phyloP scores from a whole-genome alignment of 2,797 vertebrate genomes.

The Melanogrammus aeglefinus region DNA sequence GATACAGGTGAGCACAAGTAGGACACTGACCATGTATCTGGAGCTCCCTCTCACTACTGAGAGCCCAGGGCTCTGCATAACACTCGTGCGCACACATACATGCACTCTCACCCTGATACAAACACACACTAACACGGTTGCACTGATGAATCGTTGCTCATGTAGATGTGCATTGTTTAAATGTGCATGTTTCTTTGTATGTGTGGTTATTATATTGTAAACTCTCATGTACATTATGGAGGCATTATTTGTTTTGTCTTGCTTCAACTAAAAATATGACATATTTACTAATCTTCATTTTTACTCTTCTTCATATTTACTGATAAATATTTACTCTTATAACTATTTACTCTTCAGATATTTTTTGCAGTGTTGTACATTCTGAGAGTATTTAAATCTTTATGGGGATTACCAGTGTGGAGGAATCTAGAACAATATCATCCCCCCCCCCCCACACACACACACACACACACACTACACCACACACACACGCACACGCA shows the following conservation, averaged over 20 bases:
- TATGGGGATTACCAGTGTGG: slow-evolving; percentile 68
- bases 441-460: slow-evolving; percentile 44
- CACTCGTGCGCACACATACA: slow-evolving; percentile 9
- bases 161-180: background rate
- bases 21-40: slow-evolving; percentile 41
- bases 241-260: slow-evolving; percentile 4
- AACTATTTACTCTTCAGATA: background rate
- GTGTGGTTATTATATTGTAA: background rate
- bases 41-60: slow-evolving; percentile 27
- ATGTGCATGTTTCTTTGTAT: background rate
- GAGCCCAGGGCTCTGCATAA: slow-evolving; percentile 15
- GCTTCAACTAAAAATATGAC: slow-evolving; percentile 30
- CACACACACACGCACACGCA: slow-evolving; percentile 13
- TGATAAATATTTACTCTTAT: too few relatives aligned
- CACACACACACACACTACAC: slow-evolving; percentile 28
- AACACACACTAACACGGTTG: slow-evolving; percentile 15
- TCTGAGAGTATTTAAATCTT: slow-evolving; percentile 68
- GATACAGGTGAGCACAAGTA: slow-evolving; percentile 63
- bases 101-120: slow-evolving; percentile 10
- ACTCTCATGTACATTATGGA: background rate
- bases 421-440: slow-evolving; percentile 61
- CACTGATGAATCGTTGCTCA: slow-evolving; percentile 7
- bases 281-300: slow-evolving; percentile 24
- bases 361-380: slow-evolving; percentile 21
- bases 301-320: too few relatives aligned